Base-by-base conservation (phyloP, 1,140 invertebrate genomes). In the Drosophila nigrodunni region DNA sequence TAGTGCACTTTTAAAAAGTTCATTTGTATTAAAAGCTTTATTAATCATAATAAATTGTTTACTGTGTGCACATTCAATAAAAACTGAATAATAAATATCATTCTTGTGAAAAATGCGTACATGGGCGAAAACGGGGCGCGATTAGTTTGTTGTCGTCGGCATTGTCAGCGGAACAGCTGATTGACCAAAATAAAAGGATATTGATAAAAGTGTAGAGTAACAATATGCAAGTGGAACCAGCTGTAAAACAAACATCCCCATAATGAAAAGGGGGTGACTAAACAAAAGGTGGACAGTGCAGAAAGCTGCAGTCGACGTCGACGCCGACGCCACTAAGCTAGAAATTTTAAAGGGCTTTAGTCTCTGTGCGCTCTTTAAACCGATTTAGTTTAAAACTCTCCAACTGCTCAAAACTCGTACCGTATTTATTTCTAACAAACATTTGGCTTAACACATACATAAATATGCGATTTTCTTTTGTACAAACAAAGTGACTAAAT, bases 211-310 rank as follows among this genome's bases (percentile, higher is more conserved):
- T 47, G 15, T 30, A 2, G 25, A 30, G 39, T 39, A 25, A 43
- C 55, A 60, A 60, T 10, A 52, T 52, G 64, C 62, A 59, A 67
- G 11, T 37, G 39, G 10, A 21, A 59, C 37, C 57, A 61, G 71
- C 71, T 69, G 71, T 49, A 39, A 55, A 49, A 9, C 58, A 25
- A 69, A 49, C 72, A 74, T 62, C 72, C 72, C 66, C 67, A 50
- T 58, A 8, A 4, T 37, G 7, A 39, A 58, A 50, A 62, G 18
- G 39, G 72, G 72, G 58, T 44, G 50, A 59, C 49, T 46, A 69
- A 60, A 68, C 39, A 60, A 70, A 58, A 62, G 37, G 44, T 74
- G 58, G n/a, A 37, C 50, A 70, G 57, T 70, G 72, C 43, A 69
- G 47, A 69, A 54, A 62, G 66, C 58, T 69, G 66, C 72, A 69